phyloP scores from a whole-genome alignment of 2,113 vertebrate species.

The Paradisaea rubra region DNA sequence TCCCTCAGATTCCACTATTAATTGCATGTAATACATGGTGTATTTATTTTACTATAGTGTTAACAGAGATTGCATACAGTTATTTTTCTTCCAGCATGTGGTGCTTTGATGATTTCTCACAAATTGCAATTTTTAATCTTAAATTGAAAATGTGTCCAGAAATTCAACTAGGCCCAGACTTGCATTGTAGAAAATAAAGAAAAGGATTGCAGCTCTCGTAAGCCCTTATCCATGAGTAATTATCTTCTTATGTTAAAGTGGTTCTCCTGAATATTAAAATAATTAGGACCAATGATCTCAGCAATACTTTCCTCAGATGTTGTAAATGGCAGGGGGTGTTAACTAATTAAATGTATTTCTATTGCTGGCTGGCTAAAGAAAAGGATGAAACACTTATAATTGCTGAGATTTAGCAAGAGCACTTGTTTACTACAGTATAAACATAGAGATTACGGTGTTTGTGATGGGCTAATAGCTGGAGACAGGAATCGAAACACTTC shows the following conservation, averaged over 20 bases:
- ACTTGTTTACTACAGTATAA: slow-evolving; percentile 48
- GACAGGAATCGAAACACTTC: neutral
- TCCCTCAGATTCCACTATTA: slow-evolving; percentile 29
- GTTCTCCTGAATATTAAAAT: slow-evolving; percentile 73
- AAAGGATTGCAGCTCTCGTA: slow-evolving; percentile 44
- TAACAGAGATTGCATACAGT: slow-evolving; percentile 44
- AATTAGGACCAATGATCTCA: slow-evolving; percentile 69
- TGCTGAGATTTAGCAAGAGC: slow-evolving; percentile 52
- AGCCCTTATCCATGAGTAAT: slow-evolving; percentile 59
- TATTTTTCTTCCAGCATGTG: slow-evolving; percentile 46
- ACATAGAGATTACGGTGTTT: neutral
- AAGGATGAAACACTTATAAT: slow-evolving; percentile 38
- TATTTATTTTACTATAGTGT: slow-evolving; percentile 27
- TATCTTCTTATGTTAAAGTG: slow-evolving; percentile 66
- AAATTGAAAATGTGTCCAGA: slow-evolving; percentile 52
- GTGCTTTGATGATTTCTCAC: slow-evolving; percentile 57
- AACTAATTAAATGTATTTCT: slow-evolving; percentile 69
- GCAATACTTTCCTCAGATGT: slow-evolving; percentile 56
- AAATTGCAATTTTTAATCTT: slow-evolving; percentile 64
- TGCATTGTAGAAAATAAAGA: slow-evolving; percentile 43
- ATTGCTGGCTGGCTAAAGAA: slow-evolving; percentile 46
- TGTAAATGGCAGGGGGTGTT: slow-evolving; percentile 69
- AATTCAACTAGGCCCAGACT: slow-evolving; percentile 51
- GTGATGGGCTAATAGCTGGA: neutral
- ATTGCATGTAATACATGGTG: slow-evolving; percentile 1